phyloP scores from a whole-genome alignment of 2,797 vertebrate species.

The Basileuterus tristriatus region DNA sequence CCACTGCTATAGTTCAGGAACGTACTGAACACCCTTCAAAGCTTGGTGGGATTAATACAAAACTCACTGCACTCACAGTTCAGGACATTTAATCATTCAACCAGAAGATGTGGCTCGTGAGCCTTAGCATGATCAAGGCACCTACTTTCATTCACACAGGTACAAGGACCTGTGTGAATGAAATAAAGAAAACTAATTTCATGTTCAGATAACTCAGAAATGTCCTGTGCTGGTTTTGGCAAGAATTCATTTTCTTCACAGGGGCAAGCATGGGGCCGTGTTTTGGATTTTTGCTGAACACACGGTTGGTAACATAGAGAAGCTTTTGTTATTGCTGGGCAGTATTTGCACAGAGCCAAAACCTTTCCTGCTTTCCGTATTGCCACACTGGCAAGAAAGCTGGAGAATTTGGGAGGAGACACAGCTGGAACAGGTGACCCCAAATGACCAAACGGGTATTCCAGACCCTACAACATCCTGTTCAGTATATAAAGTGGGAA shows the following conservation, averaged over 20 bases:
- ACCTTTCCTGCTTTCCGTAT: neutral
- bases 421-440: neutral
- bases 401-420: neutral
- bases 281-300: neutral
- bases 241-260: neutral
- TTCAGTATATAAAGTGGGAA: neutral
- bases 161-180: too few species aligned
- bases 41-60: neutral
- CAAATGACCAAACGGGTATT: neutral
- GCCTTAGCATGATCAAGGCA: neutral
- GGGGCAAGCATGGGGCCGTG: too few species aligned
- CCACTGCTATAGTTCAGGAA: neutral
- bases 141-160: neutral
- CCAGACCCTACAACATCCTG: neutral
- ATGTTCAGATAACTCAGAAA: neutral
- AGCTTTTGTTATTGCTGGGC: neutral
- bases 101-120: neutral
- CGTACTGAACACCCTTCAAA: neutral
- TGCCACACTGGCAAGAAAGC: neutral
- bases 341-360: neutral
- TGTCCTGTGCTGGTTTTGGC: neutral
- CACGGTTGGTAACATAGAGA: neutral
- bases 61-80: neutral
- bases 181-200: neutral
- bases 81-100: neutral